Evolutionary conservation across 2,797 vertebrate species (phyloP), one percentile per base, ranked within the genome.

Genomic region (Enteromius afrohamiltoni): DNA sequence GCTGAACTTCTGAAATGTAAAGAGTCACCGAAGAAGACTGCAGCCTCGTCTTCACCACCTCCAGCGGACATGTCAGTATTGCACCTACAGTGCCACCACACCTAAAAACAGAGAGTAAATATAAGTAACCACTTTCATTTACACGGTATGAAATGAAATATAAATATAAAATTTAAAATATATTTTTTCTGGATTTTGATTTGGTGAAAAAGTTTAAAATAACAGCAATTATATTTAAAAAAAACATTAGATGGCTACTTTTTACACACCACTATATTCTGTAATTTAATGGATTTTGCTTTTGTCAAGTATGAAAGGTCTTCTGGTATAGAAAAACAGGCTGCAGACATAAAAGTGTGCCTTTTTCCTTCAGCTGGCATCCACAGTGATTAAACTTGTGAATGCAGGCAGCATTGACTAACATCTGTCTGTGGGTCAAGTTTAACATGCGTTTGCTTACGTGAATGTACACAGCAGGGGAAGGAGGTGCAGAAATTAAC

Each of bases 71-170:
- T 86, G 98, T 99, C 92, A 99, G 92, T 92, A 99, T 98, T 86
- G 98, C 98, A 60, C 98, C 98, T 88, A 99, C 98, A 64, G 98
- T 99, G 87, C 98, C 98, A 84, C 98, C 98, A 90, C 98, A 99
- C 92, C 98, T 99, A 90, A 19, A 42, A 21, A 85, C n/a, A 26
- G 45, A 26, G 45, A 75, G 5, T 1, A 49, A 0, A 84, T 17
- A 23, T 29, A 40, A 40, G 13, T 73, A 73, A 16, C 0, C 47
- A 79, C 17, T 51, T 62, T 9, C 6, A 60, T 34, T 75, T 26
- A 86, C 4, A 37, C 9, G 23, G 11, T 1, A 26, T 51, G 47
- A 42, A 26, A 6, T 42, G 6, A 4, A 23, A n/a, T 9, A 37
- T 10, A 4, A 34, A 49, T 31, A n/a, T n/a, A n/a, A n/a, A n/a